Evolutionary conservation across 2,888 invertebrate genomes (phyloP).

Genomic region (Caenorhabditis wallacei): DNA sequence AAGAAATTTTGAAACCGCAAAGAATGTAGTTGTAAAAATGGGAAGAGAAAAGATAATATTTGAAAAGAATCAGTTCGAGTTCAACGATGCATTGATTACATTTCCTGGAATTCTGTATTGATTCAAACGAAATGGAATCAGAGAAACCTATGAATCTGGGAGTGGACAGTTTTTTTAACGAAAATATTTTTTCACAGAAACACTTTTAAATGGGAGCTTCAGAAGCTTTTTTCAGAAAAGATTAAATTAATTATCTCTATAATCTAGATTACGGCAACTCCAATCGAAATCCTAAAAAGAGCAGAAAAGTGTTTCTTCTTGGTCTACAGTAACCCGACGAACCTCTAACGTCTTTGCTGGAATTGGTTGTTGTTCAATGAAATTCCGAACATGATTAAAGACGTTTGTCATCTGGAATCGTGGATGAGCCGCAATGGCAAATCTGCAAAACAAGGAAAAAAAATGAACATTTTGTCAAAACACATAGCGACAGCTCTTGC

Average conservation of each 20-base stretch:
- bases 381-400: constrained; percentile 57
- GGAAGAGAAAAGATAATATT: not conserved
- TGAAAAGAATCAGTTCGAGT: not conserved
- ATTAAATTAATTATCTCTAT: too few species aligned
- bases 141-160: too few species aligned
- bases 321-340: not conserved
- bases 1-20: constrained; percentile 28
- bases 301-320: not conserved
- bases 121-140: not conserved
- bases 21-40: constrained; percentile 4
- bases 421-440: not conserved
- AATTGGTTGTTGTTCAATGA: constrained; percentile 57
- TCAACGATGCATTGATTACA: not conserved
- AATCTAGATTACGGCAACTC: too few species aligned
- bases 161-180: too few species aligned
- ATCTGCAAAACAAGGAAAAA: not conserved
- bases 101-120: not conserved
- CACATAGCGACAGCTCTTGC: constrained; percentile 34
- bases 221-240: too few species aligned
- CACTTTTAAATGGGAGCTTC: too few species aligned
- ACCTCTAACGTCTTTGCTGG: constrained; percentile 57
- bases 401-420: constrained; percentile 45
- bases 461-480: constrained; percentile 30
- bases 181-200: too few species aligned
- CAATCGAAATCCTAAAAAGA: too few species aligned